A percentile compares a stretch with the other conserved stretches of the same genome.
These are phyloP conservation scores for Morone saxatilis DNA, from an alignment of 2,113 vertebrate genomes.

Conservation along the genomic window DNA sequence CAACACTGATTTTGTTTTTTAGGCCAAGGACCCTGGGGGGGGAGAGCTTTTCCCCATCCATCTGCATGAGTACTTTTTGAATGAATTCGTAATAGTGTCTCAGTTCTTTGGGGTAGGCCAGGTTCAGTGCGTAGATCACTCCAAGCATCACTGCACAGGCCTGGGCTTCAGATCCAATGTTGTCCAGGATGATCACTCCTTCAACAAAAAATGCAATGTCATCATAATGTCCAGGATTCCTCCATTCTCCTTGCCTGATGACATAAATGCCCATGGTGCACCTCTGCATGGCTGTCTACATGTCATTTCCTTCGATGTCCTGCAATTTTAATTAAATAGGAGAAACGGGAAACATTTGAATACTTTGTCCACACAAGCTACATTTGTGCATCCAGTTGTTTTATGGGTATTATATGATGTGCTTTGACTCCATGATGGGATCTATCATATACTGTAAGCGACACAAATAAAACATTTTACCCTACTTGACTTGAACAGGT, in stretches of 20 bases:
- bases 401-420: too few species aligned
- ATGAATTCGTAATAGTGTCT: neutral
- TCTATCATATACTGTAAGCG: too few species aligned
- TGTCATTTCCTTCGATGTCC: neutral
- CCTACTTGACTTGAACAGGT: too few species aligned
- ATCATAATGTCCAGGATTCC: neutral
- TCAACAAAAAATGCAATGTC: neutral
- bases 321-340: neutral
- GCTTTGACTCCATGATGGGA: too few species aligned
- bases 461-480: too few species aligned
- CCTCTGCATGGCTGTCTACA: neutral
- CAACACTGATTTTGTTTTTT: neutral
- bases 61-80: neutral
- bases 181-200: neutral
- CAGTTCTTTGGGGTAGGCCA: constrained; percentile 6
- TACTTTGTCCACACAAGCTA: neutral
- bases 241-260: neutral
- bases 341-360: neutral
- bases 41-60: neutral
- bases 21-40: constrained; percentile 2
- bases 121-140: neutral
- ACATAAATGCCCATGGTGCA: neutral
- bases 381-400: too few species aligned
- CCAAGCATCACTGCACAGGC: constrained; percentile 4
- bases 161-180: neutral